Evolutionary conservation across 2,113 vertebrate species (phyloP).

Genomic region (Nettapus auritus): DNA sequence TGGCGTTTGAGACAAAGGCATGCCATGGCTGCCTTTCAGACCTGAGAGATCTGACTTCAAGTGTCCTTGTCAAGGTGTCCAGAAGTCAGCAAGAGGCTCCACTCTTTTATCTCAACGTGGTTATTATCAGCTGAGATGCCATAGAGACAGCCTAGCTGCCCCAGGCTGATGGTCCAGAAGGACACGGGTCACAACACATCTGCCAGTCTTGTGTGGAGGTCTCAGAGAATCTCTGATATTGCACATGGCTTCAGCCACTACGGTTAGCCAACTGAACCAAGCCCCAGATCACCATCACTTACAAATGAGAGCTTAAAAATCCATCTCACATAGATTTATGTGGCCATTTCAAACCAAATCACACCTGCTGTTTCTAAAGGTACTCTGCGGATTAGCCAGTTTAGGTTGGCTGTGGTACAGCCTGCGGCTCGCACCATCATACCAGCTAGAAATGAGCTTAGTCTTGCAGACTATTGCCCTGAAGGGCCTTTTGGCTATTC

Average conservation of each 20-base stretch:
- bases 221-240: neutral
- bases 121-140: neutral
- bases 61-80: neutral
- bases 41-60: neutral
- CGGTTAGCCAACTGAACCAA: neutral
- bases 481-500: neutral
- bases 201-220: neutral
- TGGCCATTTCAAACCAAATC: neutral
- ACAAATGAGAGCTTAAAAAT: neutral
- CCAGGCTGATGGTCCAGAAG: neutral
- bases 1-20: neutral
- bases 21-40: fast-evolving
- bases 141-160: neutral
- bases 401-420: neutral
- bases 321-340: neutral
- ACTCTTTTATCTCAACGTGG: neutral
- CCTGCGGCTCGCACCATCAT: neutral
- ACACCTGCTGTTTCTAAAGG: neutral
- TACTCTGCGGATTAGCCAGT: neutral
- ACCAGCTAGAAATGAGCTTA: neutral
- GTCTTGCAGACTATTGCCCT: neutral
- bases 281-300: fast-evolving
- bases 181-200: neutral
- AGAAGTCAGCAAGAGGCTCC: neutral
- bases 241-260: neutral